phyloP scores from a whole-genome alignment of 1,140 invertebrate genomes.

The Camponotus pennsylvanicus region DNA sequence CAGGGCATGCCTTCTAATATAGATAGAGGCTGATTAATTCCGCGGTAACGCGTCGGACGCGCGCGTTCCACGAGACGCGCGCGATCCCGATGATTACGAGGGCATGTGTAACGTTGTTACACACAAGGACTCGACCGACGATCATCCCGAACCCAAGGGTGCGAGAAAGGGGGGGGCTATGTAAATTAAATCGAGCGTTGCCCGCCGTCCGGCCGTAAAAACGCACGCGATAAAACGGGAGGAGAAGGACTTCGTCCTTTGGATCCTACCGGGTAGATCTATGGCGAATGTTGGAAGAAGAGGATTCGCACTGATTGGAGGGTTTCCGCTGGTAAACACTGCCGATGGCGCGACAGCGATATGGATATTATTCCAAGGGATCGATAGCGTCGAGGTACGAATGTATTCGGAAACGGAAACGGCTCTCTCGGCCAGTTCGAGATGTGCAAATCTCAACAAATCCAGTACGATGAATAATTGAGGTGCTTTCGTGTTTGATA shows the following conservation, averaged over 20 bases:
- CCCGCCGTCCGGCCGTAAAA: conserved; percentile 44
- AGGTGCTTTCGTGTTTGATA: not conserved
- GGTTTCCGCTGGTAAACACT: conserved; percentile 65
- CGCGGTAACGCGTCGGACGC: conserved; percentile 72
- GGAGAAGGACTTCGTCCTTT: not conserved
- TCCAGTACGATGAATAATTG: not conserved
- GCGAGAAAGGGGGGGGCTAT: conserved; percentile 46
- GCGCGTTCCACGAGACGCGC: conserved; percentile 73
- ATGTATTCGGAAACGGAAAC: conserved; percentile 2
- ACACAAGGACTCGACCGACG: conserved; percentile 24
- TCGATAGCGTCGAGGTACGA: conserved; percentile 32
- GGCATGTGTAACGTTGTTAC: conserved; percentile 33
- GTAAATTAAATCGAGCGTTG: conserved; percentile 68
- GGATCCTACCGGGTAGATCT: conserved; percentile 42
- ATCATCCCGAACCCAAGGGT: not conserved
- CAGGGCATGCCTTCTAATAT: conserved; percentile 81
- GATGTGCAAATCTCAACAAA: not conserved
- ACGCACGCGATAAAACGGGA: conserved; percentile 35
- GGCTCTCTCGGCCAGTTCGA: not conserved
- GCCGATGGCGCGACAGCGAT: conserved; percentile 43
- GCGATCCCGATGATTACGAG: conserved; percentile 75
- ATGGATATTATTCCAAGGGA: conserved; percentile 53
- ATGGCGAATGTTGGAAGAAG: conserved; percentile 32
- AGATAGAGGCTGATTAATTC: conserved; percentile 83
- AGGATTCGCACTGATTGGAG: conserved; percentile 61